phyloP scores from a whole-genome alignment of 1,140 invertebrate species.

The Drosophila saltans region DNA sequence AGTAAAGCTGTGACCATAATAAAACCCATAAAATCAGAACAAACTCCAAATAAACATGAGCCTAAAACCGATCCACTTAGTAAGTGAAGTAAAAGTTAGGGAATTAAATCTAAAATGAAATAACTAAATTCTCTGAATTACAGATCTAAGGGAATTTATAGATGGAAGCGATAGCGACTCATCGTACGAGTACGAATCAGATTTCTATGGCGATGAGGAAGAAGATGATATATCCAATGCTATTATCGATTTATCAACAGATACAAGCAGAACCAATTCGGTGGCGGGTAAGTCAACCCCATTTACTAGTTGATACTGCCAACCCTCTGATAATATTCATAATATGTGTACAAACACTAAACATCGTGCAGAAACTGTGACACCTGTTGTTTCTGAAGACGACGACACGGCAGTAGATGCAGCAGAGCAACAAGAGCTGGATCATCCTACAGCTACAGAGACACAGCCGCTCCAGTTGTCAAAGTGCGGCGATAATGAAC shows the following conservation, averaged over 20 bases:
- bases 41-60: slow-evolving; percentile 42
- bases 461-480: slow-evolving; percentile 18
- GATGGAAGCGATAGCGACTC: slow-evolving; percentile 55
- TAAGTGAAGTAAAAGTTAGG: slow-evolving; percentile 9
- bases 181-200: slow-evolving; percentile 57
- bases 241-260: slow-evolving; percentile 68
- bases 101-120: neutral
- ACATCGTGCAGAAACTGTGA: slow-evolving; percentile 77
- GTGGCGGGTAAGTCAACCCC: slow-evolving; percentile 67
- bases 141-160: slow-evolving; percentile 43
- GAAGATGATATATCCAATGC: slow-evolving; percentile 50
- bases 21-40: slow-evolving; percentile 48
- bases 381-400: slow-evolving; percentile 77
- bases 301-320: slow-evolving; percentile 73
- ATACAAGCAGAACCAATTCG: slow-evolving; percentile 53
- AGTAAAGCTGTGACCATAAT: slow-evolving; percentile 61
- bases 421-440: slow-evolving; percentile 16
- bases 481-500: slow-evolving; percentile 33
- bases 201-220: slow-evolving; percentile 54
- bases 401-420: slow-evolving; percentile 36
- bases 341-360: slow-evolving; percentile 63
- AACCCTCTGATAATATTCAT: slow-evolving; percentile 79
- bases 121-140: neutral
- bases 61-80: slow-evolving; percentile 64
- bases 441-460: neutral